A percentile compares a stretch with the other conserved stretches of the same genome.
Evolutionary conservation across 2,797 vertebrate species (phyloP).

Genomic region (Sternotherus odoratus): DNA sequence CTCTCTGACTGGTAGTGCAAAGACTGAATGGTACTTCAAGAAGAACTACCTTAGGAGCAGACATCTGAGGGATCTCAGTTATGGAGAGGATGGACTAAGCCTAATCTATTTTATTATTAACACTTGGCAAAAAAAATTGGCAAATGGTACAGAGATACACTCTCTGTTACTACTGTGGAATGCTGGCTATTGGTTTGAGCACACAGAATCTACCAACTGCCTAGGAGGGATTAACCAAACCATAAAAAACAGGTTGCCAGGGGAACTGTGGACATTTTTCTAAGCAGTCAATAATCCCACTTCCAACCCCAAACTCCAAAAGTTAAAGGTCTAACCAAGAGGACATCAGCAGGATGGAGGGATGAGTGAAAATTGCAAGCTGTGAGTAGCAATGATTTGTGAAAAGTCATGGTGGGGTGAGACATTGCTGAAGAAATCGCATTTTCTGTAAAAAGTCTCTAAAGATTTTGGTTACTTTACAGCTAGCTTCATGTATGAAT

Average conservation of each 20-base stretch:
- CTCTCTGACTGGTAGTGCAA: not conserved
- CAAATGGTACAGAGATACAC: not conserved
- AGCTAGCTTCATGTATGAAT: not conserved
- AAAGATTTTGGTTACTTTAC: not conserved
- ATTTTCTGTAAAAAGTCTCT: not conserved
- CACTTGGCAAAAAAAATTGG: accelerated
- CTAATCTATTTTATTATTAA: not conserved
- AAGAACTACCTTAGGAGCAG: not conserved
- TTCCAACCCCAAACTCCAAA: not conserved
- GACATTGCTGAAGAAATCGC: not conserved
- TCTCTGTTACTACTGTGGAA: not conserved
- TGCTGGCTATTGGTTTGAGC: not conserved
- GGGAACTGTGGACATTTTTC: not conserved
- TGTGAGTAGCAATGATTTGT: not conserved
- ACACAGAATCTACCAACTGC: not conserved
- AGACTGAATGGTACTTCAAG: not conserved
- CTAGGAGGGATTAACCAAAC: not conserved
- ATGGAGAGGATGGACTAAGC: not conserved
- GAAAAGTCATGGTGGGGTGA: not conserved
- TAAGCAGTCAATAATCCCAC: not conserved
- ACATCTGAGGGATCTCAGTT: not conserved
- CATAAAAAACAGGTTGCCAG: accelerated
- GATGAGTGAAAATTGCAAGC: not conserved
- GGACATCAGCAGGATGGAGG: not conserved
- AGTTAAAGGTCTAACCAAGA: not conserved